Evolutionary conservation across 2,888 invertebrate species (phyloP), one percentile per base, ranked within the genome.

Genomic region (Agriotes lineatus): DNA sequence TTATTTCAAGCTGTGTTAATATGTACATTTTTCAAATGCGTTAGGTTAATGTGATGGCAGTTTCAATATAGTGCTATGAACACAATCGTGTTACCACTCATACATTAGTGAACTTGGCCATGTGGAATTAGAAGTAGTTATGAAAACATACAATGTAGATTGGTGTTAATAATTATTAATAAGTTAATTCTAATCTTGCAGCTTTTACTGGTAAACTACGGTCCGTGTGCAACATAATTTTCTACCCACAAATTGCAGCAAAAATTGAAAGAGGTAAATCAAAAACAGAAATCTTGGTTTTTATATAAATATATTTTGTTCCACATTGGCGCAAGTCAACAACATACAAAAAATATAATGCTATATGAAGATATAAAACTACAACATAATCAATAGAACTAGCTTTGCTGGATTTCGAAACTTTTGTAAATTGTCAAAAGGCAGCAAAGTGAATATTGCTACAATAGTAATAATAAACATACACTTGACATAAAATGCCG

Each of bases 281-380:
- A 73, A 61, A 72, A 69, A 72, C 45, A 71, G 70, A 72, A 69
- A 72, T 69, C 58, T 72, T 74, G 75, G 74, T 79, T 83, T 82
- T 83, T 81, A 78, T 84, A 84, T 83, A 84, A 84, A 84, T 84
- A 84, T 84, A 84, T 84, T 84, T 82, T 81, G 79, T 83, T 84
- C 84, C 84, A 84, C 84, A 83, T 83, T 84, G 84, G 84, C 84
- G 82, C 84, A 84, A 84, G 84, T 84, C 83, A 83, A 84, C 83
- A 84, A 83, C 82, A 84, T 83, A 84, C 82, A 84, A 83, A 84
- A 20, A 83, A 84, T 82, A 83, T 82, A 82, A 81, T 81, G 80
- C 79, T 82, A 82, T 79, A 69, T 67, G 68, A 67, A 73, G 63
- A 75, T 74, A 72, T 70, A 82, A 82, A 83, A 80, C 80, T 83